phyloP scores from a whole-genome alignment of 2,888 invertebrate genomes.

The Malachius bipustulatus region DNA sequence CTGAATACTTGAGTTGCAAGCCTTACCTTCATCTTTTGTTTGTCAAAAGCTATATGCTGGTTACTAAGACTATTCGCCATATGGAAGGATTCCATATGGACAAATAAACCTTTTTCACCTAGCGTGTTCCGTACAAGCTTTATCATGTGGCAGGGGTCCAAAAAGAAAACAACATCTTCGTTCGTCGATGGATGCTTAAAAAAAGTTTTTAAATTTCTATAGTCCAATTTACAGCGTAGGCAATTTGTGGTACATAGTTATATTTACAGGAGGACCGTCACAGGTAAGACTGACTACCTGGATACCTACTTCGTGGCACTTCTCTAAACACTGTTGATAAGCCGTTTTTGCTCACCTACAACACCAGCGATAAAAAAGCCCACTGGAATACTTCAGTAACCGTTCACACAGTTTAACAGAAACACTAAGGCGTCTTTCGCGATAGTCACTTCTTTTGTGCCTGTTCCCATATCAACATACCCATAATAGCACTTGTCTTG shows the following conservation, averaged over 20 bases:
- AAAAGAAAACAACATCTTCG: slow-evolving; percentile 5
- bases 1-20: slow-evolving; percentile 21
- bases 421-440: slow-evolving; percentile 25
- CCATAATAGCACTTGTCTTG: no score
- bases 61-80: slow-evolving; percentile 11
- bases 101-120: slow-evolving; percentile 3
- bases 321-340: slow-evolving; percentile 3
- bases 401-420: slow-evolving; percentile 22
- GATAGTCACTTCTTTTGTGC: no score
- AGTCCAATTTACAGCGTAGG: slow-evolving; percentile 2
- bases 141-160: slow-evolving; percentile 11
- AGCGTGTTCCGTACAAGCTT: slow-evolving; percentile 9
- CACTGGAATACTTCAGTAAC: slow-evolving; percentile 27
- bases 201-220: slow-evolving; percentile 2
- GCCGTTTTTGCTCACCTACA: slow-evolving; percentile 17
- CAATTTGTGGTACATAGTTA: slow-evolving; percentile 5
- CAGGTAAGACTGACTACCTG: slow-evolving; percentile 11
- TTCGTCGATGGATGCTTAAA: slow-evolving; percentile 6
- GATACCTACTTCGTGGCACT: slow-evolving; percentile 7
- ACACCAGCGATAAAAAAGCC: slow-evolving; percentile 25
- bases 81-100: slow-evolving; percentile 12
- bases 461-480: no score
- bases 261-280: slow-evolving; percentile 12
- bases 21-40: no score
- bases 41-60: slow-evolving; percentile 10